Evolutionary conservation across 1,140 invertebrate species (phyloP), one percentile per base, ranked within the genome.

Genomic region (Polyergus mexicanus): DNA sequence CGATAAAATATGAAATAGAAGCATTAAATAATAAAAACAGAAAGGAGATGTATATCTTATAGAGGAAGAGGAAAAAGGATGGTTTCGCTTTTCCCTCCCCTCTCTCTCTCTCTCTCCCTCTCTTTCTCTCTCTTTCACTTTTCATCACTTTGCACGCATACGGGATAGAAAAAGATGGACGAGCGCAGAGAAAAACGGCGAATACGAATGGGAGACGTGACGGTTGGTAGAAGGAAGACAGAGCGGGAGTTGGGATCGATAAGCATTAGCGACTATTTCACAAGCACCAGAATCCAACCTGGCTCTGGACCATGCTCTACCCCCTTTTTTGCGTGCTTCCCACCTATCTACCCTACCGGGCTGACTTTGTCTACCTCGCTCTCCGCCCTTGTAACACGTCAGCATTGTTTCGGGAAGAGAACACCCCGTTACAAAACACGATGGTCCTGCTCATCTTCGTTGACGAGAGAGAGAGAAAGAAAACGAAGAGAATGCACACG

Each of bases 371-470:
- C 41, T 44, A 44, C 74, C 38, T 25, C 51, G 32, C n/a, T 74
- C 78, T 28, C 54, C 66, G 68, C 58, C 22, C 56, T 32, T 25
- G 56, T 62, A 32, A 44, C 19, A 77, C 16, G 25, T 84, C 77
- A 63, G 86, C 65, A 32, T 41, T 56, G 56, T 56, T 44, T 38
- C 16, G 71, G n/a, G 65, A 75, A 81, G 69, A 86, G 63, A 87
- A 72, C 85, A 86, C 86, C 85, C 62, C 83, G 76, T 88, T 87
- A 85, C 86, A 88, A 88, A 88, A 87, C 69, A 69, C 54, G 35
- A 56, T 25, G 54, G 35, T 44, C 69, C 83, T 35, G 66, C 85
- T 68, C 86, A 85, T 78, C 85, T 69, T 68, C 76, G 44, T 47
- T 44, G 69, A 62, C 3, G 72, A 78, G 84, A 41, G 72, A 78